These are phyloP conservation scores for Chloropsis hardwickii DNA, from an alignment of 2,113 vertebrate genomes.

Conservation along the genomic window DNA sequence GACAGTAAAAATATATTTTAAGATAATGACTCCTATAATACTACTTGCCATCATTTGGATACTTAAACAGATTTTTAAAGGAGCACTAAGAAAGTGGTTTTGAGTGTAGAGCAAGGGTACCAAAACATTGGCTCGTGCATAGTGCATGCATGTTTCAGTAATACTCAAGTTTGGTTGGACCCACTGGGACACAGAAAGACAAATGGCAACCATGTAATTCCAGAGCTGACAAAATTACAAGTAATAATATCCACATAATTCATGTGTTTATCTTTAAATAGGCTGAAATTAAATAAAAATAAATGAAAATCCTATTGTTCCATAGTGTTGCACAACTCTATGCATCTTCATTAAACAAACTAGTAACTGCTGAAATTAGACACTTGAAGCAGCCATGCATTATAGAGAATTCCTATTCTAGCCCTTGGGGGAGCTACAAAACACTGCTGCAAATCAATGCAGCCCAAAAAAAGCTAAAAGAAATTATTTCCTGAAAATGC, in stretches of 20 bases:
- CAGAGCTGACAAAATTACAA: not conserved
- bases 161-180: rapidly evolving
- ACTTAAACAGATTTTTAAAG: not conserved
- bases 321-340: not conserved
- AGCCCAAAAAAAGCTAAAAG: not conserved
- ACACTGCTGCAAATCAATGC: not conserved
- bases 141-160: not conserved
- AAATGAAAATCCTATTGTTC: not conserved
- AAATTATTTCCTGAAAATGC: not conserved
- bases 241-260: not conserved
- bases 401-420: not conserved
- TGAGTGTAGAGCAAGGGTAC: not conserved
- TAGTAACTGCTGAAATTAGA: not conserved
- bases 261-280: not conserved
- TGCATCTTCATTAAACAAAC: not conserved
- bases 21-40: not conserved
- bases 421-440: not conserved
- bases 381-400: not conserved
- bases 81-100: not conserved
- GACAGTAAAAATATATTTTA: not conserved
- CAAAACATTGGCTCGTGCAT: not conserved
- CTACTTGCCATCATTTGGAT: not conserved
- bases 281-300: not conserved
- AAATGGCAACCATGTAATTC: not conserved
- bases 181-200: not conserved